Evolutionary conservation across 2,888 invertebrate species (phyloP).

Genomic region (Drosophila melanosoma): DNA sequence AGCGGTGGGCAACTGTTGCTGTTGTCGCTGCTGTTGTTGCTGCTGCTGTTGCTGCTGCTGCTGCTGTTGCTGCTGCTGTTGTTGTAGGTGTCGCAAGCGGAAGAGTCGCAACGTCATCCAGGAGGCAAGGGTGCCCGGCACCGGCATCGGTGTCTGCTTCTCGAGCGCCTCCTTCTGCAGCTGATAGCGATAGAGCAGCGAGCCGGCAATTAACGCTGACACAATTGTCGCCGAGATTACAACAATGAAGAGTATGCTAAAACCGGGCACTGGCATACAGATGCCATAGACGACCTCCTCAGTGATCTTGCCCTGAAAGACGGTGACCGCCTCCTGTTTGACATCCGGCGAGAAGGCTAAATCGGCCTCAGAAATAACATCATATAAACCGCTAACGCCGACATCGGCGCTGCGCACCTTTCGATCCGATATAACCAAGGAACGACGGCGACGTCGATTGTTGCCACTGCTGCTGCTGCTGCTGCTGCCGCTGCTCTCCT

Average conservation of each 20-base stretch:
- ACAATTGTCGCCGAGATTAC: slow-evolving; percentile 95
- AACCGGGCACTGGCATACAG: slow-evolving; percentile 95
- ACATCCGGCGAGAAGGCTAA: slow-evolving; percentile 94
- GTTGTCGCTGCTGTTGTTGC: slow-evolving; percentile 34
- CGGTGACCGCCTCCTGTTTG: slow-evolving; percentile 92
- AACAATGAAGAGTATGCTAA: slow-evolving; percentile 94
- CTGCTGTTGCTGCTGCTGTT: slow-evolving; percentile 75
- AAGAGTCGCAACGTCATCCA: slow-evolving; percentile 90
- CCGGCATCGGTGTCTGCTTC: slow-evolving; percentile 86
- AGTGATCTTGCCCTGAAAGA: slow-evolving; percentile 93
- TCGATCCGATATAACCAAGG: slow-evolving; percentile 89
- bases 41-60: slow-evolving; percentile 62
- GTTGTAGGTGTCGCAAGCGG: slow-evolving; percentile 85
- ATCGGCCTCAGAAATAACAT: slow-evolving; percentile 96
- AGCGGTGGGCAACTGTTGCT: slow-evolving; percentile 37
- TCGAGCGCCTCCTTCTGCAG: slow-evolving; percentile 89
- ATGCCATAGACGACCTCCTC: slow-evolving; percentile 97
- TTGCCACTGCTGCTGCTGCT: neutral
- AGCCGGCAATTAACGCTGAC: slow-evolving; percentile 94
- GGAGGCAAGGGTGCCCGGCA: slow-evolving; percentile 89
- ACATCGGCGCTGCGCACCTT: slow-evolving; percentile 94
- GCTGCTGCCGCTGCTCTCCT: neutral
- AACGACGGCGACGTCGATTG: slow-evolving; percentile 87
- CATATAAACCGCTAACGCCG: slow-evolving; percentile 95
- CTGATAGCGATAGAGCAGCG: slow-evolving; percentile 91